phyloP scores from a whole-genome alignment of 2,797 vertebrate genomes.

The Australoheros facetus region DNA sequence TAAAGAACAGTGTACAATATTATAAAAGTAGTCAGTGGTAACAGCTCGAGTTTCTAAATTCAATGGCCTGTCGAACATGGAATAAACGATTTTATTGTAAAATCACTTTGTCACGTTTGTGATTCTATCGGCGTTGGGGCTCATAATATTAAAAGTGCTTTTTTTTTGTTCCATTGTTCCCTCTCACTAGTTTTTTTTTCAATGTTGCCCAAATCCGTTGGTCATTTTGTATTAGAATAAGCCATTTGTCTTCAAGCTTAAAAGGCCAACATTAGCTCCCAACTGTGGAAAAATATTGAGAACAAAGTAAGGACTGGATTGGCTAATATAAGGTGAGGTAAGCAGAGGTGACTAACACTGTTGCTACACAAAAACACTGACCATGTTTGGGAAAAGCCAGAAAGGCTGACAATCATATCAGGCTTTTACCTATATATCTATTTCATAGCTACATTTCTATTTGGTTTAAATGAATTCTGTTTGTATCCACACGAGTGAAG shows the following conservation, averaged over 20 bases:
- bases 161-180: neutral
- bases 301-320: neutral
- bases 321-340: neutral
- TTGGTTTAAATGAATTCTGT: neutral
- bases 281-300: neutral
- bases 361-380: neutral
- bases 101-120: neutral
- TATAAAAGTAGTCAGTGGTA: neutral
- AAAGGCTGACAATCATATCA: neutral
- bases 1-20: neutral
- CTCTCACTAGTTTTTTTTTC: neutral
- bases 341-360: neutral
- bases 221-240: neutral
- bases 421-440: neutral
- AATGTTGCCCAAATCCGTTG: neutral
- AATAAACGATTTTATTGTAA: neutral
- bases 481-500: neutral
- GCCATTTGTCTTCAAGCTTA: conserved; percentile 1
- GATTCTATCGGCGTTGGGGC: neutral
- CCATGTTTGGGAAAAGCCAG: neutral
- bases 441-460: too few relatives aligned
- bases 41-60: neutral
- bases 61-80: neutral
- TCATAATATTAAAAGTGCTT: neutral
- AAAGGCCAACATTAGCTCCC: neutral